These are phyloP conservation scores for Syndactyla subalaris DNA, from an alignment of 2,797 vertebrate species.

Conservation along the genomic window DNA sequence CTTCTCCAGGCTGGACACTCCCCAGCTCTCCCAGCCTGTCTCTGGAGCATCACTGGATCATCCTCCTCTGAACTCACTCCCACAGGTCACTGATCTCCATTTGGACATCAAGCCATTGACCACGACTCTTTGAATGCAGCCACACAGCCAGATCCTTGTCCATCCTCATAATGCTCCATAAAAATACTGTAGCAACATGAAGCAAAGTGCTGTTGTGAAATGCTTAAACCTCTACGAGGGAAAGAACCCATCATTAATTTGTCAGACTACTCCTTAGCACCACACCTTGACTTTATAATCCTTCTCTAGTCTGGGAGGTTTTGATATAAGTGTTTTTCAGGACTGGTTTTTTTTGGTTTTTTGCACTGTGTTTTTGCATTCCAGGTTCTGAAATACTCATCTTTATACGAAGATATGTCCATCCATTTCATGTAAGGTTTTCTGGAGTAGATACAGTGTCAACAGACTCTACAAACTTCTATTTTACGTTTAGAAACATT, in stretches of 20 bases:
- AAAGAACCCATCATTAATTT: not conserved
- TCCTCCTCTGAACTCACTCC: not conserved
- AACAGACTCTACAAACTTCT: not conserved
- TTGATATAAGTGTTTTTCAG: constrained; percentile 41
- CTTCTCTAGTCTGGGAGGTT: not conserved
- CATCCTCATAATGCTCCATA: not conserved
- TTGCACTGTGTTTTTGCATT: constrained; percentile 56
- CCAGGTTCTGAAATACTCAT: not conserved
- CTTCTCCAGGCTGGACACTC: not conserved
- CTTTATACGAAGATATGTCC: not conserved
- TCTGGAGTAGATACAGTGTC: not conserved
- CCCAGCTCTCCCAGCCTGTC: not conserved
- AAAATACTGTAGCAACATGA: not conserved
- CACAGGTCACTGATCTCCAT: not conserved
- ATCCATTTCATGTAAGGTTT: constrained; percentile 46
- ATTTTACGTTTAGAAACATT: not conserved
- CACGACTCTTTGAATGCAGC: not conserved
- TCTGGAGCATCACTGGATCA: not conserved
- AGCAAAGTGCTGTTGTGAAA: constrained; percentile 14
- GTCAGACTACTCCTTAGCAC: not conserved
- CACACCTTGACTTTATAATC: not conserved
- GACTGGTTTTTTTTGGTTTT: not conserved
- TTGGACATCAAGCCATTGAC: not conserved
- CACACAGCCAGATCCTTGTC: not conserved
- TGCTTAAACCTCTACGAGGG: not conserved